These are phyloP conservation scores for Spodoptera exigua DNA, from an alignment of 2,888 invertebrate genomes.

Conservation along the genomic window DNA sequence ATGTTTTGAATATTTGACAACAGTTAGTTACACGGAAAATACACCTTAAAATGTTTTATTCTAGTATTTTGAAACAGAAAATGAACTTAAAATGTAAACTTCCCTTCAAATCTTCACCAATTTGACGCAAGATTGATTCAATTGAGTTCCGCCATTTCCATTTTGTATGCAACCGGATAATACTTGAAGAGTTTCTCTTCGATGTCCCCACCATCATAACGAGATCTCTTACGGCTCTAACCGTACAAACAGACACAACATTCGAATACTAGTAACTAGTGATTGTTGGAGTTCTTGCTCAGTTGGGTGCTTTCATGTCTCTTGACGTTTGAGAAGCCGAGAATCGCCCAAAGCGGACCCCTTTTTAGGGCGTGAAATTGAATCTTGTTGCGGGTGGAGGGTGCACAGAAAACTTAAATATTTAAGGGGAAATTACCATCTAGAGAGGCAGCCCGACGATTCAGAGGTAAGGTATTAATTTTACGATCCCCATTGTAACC, in stretches of 20 bases:
- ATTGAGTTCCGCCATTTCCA: constrained; percentile 80
- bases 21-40: constrained; percentile 7
- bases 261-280: constrained; percentile 60
- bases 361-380: constrained; percentile 88
- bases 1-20: neutral
- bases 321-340: constrained; percentile 84
- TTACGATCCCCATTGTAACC: constrained; percentile 83
- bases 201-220: constrained; percentile 70
- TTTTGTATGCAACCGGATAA: constrained; percentile 84
- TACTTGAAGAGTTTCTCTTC: constrained; percentile 78
- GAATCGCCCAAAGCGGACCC: constrained; percentile 82
- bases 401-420: constrained; percentile 87
- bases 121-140: constrained; percentile 86
- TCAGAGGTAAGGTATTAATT: constrained; percentile 87
- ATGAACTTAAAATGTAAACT: constrained; percentile 68
- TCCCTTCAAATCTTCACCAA: constrained; percentile 76
- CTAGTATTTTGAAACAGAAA: constrained; percentile 58
- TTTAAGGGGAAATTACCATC: constrained; percentile 86
- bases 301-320: constrained; percentile 79
- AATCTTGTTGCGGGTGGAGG: constrained; percentile 88
- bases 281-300: constrained; percentile 71
- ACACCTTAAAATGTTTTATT: constrained; percentile 12
- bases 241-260: constrained; percentile 55
- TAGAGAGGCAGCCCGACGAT: constrained; percentile 77
- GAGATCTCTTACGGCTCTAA: constrained; percentile 67